Percentiles rank a stretch among this genome's conserved stretches.
phyloP scores from a whole-genome alignment of 2,797 vertebrate species.

The Rhodeus uyekii region DNA sequence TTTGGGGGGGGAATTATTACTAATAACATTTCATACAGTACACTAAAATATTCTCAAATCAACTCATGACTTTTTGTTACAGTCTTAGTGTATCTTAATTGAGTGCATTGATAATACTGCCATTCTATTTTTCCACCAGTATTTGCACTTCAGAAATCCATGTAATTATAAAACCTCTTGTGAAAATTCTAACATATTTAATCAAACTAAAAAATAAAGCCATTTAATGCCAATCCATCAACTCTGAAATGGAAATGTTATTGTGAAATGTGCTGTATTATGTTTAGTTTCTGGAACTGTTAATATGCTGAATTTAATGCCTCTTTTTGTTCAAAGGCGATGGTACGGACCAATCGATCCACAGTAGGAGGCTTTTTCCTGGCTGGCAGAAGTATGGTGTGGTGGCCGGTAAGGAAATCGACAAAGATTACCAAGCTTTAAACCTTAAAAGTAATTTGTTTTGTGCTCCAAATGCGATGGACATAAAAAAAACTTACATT shows the following conservation, averaged over 20 bases:
- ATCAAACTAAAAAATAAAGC: neutral
- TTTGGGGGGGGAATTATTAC: no score
- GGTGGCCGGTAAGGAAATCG: conserved; percentile 93
- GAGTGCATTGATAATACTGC: neutral
- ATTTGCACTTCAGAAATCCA: neutral
- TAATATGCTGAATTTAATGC: neutral
- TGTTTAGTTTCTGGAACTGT: neutral
- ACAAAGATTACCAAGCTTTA: neutral
- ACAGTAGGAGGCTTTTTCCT: conserved; percentile 97
- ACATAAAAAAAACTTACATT: neutral
- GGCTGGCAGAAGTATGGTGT: conserved; percentile 95
- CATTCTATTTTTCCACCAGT: neutral
- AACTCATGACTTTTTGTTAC: no score
- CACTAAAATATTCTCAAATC: no score
- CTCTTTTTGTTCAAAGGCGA: conserved; percentile 78
- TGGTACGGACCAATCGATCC: conserved; percentile 89
- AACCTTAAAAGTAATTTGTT: neutral
- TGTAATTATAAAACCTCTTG: neutral
- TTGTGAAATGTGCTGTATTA: neutral
- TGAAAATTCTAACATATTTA: neutral
- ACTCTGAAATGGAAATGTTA: neutral
- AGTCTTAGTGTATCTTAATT: neutral
- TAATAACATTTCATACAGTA: no score
- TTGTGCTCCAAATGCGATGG: neutral
- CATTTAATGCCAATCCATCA: neutral